Base-by-base conservation (phyloP, 2,888 invertebrate genomes). In the Exocentrus adspersus region DNA sequence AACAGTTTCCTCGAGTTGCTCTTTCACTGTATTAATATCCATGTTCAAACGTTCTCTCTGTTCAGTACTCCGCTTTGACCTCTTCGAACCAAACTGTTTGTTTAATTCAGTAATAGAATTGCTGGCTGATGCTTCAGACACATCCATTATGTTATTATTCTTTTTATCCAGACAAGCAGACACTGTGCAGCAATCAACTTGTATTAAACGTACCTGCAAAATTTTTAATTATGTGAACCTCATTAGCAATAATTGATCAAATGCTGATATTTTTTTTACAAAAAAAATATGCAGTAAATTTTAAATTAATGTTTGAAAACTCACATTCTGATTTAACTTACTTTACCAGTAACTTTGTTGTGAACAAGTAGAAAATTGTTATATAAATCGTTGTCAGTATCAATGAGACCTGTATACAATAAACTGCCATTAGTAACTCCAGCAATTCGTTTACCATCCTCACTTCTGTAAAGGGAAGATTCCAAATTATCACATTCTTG, bases 1-100 rank as follows among this genome's bases (percentile, higher is more conserved):
- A 0, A 87, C 87, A 0, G 86, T 85, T 66, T 85, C 82, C 67
- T 87, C 85, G 77, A 89, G 82, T 63, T 88, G 86, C 28, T 87
- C 85, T 0, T 85, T 86, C 0, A 88, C 86, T 0, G 86, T 84
- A 12, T 87, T 83, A 0, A 87, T 82, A 65, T 89, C 86, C 0
- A 88, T 80, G 75, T 87, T 86, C 52, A 89, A 76, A 74, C 85
- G 85, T 74, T 89, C 88, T 0, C 77, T 78, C n/a, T 88, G 88
- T 70, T 89, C 89, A 63, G 87, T 86, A 50, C 80, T 79, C 69
- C 88, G 79, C 75, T 87, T 89, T 0, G 83, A 82, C 73, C 84
- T 87, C 68, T 90, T 90, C 0, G 89, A 89, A 1, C 89, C 90
- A 74, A 90, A 90, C 68, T 88, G 85, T 72, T 87, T 87, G 48